A percentile compares a stretch with the other conserved stretches of the same genome.
phyloP scores from a whole-genome alignment of 2,888 invertebrate genomes.

The Anodontia alba region DNA sequence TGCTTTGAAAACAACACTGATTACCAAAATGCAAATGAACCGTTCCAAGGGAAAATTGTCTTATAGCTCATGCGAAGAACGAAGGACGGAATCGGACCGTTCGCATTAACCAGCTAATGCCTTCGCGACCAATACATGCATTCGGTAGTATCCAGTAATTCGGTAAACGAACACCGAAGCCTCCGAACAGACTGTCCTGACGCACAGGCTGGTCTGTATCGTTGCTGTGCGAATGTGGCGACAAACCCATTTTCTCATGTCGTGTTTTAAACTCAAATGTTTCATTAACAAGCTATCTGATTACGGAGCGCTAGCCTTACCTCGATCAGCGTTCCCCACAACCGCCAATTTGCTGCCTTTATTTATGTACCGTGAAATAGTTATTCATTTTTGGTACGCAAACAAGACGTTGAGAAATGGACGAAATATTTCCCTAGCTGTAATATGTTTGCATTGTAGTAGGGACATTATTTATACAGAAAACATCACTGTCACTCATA shows the following conservation, averaged over 20 bases:
- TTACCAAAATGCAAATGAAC: neutral
- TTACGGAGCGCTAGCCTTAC: neutral
- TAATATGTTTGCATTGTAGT: too few relatives aligned
- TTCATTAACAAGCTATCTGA: slow-evolving; percentile 3
- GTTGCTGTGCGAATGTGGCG: too few relatives aligned
- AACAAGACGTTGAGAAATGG: slow-evolving; percentile 23
- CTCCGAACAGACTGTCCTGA: too few relatives aligned
- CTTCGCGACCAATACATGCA: too few relatives aligned
- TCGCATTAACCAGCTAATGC: too few relatives aligned
- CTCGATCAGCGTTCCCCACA: neutral
- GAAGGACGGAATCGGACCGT: too few relatives aligned
- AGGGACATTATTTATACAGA: slow-evolving; percentile 13
- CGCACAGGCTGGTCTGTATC: too few relatives aligned
- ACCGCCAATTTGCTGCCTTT: slow-evolving; percentile 6
- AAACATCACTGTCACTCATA: neutral
- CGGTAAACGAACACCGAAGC: too few relatives aligned
- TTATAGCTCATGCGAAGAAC: too few relatives aligned
- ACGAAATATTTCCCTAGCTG: neutral
- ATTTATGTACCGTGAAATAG: slow-evolving; percentile 23
- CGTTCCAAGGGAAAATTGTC: neutral
- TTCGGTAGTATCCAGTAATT: too few relatives aligned
- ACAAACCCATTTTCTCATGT: too few relatives aligned
- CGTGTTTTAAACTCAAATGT: too few relatives aligned
- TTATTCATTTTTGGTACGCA: slow-evolving; percentile 10
- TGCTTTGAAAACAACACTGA: neutral